Percentiles rank a stretch among this genome's conserved stretches.
Conservation (phyloP, 2,113 vertebrate species). For the Meles meles region DNA sequence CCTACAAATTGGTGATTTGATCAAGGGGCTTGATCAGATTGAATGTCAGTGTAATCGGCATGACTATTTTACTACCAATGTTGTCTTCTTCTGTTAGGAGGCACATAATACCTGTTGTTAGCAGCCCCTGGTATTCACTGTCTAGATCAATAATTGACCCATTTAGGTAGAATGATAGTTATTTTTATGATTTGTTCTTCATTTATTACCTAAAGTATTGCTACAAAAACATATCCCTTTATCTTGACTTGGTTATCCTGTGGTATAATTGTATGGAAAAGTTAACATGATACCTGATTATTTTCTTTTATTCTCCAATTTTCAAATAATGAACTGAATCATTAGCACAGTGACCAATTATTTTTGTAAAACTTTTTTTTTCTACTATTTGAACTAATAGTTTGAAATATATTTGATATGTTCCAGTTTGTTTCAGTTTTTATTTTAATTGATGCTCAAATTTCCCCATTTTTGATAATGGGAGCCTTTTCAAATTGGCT, state of each 20-base stretch:
- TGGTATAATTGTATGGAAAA: not conserved
- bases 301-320: not conserved
- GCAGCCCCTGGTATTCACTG: not conserved
- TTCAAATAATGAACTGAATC: not conserved
- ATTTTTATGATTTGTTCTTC: not conserved
- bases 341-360: not conserved
- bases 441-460: not conserved
- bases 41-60: not conserved
- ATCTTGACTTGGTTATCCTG: constrained; percentile 5
- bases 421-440: not conserved
- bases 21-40: not conserved
- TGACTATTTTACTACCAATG: not conserved
- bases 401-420: not conserved
- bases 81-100: not conserved
- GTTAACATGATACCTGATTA: not conserved
- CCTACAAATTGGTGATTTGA: not conserved
- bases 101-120: not conserved
- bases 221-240: not conserved
- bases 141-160: not conserved
- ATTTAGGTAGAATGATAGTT: not conserved
- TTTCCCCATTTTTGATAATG: not conserved
- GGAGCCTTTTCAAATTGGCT: not conserved
- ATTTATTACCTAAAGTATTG: not conserved
- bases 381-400: not conserved
- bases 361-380: not conserved